Evolutionary conservation across 2,888 invertebrate genomes (phyloP).

Genomic region (Galeopsomyia nigrocyanea): DNA sequence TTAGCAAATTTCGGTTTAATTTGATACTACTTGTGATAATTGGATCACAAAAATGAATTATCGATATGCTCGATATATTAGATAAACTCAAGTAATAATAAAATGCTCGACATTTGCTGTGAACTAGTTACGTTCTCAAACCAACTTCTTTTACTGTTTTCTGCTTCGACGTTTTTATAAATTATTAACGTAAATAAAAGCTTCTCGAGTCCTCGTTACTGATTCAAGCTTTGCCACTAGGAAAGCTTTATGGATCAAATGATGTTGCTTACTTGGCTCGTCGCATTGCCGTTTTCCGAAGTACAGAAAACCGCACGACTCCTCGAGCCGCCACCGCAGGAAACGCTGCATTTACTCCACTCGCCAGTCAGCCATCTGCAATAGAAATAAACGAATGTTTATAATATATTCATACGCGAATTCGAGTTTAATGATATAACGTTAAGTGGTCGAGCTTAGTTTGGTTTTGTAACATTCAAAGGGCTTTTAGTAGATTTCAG

Average conservation of each 20-base stretch:
- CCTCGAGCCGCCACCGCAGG: constrained; percentile 88
- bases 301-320: constrained; percentile 88
- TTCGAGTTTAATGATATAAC: too few species aligned
- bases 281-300: constrained; percentile 84
- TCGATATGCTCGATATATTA: too few species aligned
- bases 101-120: too few species aligned
- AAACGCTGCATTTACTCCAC: constrained; percentile 89
- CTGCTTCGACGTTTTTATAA: not conserved
- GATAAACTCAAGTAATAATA: too few species aligned
- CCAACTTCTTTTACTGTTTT: not conserved
- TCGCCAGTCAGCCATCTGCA: constrained; percentile 89
- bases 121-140: too few species aligned
- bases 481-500: too few species aligned
- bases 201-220: constrained; percentile 21
- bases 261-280: constrained; percentile 75
- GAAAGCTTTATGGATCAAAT: not conserved
- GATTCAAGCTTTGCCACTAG: constrained; percentile 24
- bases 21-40: too few species aligned
- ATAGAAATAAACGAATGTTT: constrained; percentile 32
- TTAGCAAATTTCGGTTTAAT: too few species aligned
- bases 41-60: too few species aligned
- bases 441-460: too few species aligned
- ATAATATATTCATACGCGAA: too few species aligned
- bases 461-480: too few species aligned
- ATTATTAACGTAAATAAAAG: constrained; percentile 23